Evolutionary conservation across 2,888 invertebrate species (phyloP).

Genomic region (Calliphora vomitoria): DNA sequence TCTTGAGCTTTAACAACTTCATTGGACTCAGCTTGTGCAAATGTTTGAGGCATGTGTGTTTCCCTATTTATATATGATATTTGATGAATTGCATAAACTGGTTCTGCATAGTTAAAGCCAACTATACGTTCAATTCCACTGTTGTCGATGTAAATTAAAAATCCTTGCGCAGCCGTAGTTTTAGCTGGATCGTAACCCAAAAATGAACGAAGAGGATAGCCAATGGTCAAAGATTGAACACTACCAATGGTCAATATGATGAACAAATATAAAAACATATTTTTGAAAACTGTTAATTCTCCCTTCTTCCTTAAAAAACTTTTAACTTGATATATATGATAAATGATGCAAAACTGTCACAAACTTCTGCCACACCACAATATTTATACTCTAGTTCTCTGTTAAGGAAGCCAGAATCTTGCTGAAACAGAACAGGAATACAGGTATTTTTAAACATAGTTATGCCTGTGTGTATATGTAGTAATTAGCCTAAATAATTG

Average conservation of each 20-base stretch:
- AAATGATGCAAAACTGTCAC: conserved; percentile 77
- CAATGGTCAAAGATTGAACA: conserved; percentile 73
- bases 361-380: conserved; percentile 4
- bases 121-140: conserved; percentile 79
- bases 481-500: not conserved
- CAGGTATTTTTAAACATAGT: not conserved
- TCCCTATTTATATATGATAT: conserved; percentile 41
- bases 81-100: conserved; percentile 78
- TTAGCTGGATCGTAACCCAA: conserved; percentile 77
- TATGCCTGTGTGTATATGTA: not conserved
- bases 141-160: conserved; percentile 79
- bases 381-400: conserved; percentile 74
- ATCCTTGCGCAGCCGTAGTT: conserved; percentile 78
- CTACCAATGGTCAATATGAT: conserved; percentile 76
- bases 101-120: conserved; percentile 79
- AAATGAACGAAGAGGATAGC: conserved; percentile 75
- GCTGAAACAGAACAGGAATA: conserved; percentile 35
- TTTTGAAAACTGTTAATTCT: conserved; percentile 4
- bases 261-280: conserved; percentile 77
- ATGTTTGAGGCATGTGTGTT: conserved; percentile 34
- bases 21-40: conserved; percentile 1
- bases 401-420: conserved; percentile 18
- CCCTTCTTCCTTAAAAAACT: conserved; percentile 71
- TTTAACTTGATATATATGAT: conserved; percentile 75
- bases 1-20: conserved; percentile 61